Evolutionary conservation across 1,140 invertebrate genomes (phyloP).

Genomic region (Micrasema minimum): DNA sequence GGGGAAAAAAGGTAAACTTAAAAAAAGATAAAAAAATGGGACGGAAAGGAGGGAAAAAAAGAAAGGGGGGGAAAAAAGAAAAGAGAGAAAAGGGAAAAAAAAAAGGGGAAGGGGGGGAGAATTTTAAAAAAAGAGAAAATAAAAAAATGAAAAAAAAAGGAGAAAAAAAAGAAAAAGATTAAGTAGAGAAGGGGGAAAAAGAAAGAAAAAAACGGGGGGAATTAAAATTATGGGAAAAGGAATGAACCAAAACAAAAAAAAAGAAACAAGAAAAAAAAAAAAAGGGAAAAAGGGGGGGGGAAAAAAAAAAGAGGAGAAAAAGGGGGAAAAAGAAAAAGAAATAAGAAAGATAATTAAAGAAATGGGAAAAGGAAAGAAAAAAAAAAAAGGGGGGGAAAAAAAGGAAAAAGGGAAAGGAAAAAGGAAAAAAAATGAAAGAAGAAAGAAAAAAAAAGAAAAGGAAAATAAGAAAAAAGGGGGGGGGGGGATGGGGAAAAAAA

Average conservation of each 20-base stretch:
- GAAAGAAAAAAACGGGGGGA: neutral
- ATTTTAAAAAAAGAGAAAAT: neutral
- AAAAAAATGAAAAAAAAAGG: neutral
- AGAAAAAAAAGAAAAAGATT: neutral
- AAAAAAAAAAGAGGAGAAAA: neutral
- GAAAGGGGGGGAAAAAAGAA: neutral
- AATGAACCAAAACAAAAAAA: neutral
- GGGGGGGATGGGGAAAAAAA: constrained; percentile 55
- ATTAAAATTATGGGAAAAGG: neutral
- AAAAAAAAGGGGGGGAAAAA: neutral
- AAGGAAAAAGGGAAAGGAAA: neutral
- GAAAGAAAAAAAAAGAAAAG: constrained; percentile 6
- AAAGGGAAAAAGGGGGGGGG: neutral
- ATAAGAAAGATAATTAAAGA: neutral
- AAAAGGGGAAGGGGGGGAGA: neutral
- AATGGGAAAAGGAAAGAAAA: neutral
- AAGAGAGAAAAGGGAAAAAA: neutral
- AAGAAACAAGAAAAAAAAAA: neutral
- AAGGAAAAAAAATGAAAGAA: neutral
- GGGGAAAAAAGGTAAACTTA: neutral
- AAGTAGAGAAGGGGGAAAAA: neutral
- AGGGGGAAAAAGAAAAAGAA: neutral
- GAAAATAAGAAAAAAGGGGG: constrained; percentile 19
- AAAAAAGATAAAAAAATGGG: neutral
- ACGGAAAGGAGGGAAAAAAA: neutral